Base-by-base conservation (phyloP, 2,797 vertebrate genomes). In the Acipenser transmontanus region DNA sequence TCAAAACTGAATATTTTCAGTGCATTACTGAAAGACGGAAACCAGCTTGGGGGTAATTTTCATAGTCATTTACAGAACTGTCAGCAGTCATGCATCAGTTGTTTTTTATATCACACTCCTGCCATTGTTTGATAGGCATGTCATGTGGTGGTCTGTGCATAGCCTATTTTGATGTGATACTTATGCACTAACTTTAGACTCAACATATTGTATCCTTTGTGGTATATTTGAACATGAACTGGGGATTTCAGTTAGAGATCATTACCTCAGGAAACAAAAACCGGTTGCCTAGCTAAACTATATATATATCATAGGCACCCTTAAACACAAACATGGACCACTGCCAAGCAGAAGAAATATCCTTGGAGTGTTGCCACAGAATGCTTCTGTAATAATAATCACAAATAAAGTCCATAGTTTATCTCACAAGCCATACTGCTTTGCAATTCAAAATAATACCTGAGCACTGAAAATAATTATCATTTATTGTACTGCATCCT, bases 91-190 rank as follows among this genome's bases (percentile, higher is more conserved):
- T 77, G 82, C 47, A 65, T 63, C 76, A 69, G 72, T 47, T 69
- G 62, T 83, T 79, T 80, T 73, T 78, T 76, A 76, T 77, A 77
- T 82, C 52, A 74, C 71, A 34, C 34, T 89, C 86, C 79, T 89
- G 84, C 78, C 85, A 91, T 92, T 93, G 90, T 91, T 92, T 82
- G 76, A 78, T 89, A 91, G 90, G 83, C 82, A 71, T 80, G 83
- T 88, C 86, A 92, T 89, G 87, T 88, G 84, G 84, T 80, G 80
- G 84, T 84, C 85, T 81, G 83, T 81, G 80, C 78, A 75, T 68
- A 77, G 68, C 66, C 60, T 80, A 82, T n/a, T 3, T 73, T 75
- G 68, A 61, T 62, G 64, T 69, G 62, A 48, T 50, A 69, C 59
- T 48, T 9, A 34, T 63, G 62, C 49, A 34, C 49, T 65, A 54